These are phyloP conservation scores for Brachypteracias leptosomus DNA, from an alignment of 2,113 vertebrate species.

Conservation along the genomic window DNA sequence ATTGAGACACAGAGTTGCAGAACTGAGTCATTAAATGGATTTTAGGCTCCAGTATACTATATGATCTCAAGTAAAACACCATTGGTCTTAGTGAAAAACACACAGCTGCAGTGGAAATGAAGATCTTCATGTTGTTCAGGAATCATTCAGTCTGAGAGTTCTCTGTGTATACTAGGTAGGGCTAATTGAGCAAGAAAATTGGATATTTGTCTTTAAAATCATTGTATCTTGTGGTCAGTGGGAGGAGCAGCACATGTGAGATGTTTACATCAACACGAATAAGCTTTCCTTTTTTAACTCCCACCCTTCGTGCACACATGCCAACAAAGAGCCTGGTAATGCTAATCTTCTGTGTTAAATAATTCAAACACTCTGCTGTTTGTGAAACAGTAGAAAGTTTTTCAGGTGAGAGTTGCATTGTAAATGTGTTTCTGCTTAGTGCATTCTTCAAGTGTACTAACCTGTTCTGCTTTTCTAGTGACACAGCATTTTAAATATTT, in stretches of 20 bases:
- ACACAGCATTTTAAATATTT: background rate
- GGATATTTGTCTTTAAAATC: background rate
- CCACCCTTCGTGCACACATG: fast-evolving
- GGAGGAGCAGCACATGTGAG: background rate
- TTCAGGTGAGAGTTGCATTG: background rate
- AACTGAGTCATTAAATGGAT: background rate
- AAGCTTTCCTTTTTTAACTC: background rate
- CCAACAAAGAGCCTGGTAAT: background rate
- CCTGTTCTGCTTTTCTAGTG: background rate
- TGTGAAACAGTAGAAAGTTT: background rate
- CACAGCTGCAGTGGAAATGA: background rate
- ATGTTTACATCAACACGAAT: background rate
- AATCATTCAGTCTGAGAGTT: background rate
- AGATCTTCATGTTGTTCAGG: background rate
- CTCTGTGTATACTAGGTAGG: background rate
- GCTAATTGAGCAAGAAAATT: background rate
- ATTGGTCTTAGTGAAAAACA: background rate
- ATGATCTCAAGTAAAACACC: background rate
- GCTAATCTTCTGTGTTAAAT: background rate
- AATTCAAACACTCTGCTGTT: background rate
- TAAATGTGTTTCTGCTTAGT: background rate
- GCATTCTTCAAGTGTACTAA: background rate
- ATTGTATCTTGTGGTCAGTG: background rate
- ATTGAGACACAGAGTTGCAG: background rate
- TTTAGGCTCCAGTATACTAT: background rate